Base-by-base conservation (phyloP, 2,113 vertebrate genomes). In the Prochilodus magdalenae region DNA sequence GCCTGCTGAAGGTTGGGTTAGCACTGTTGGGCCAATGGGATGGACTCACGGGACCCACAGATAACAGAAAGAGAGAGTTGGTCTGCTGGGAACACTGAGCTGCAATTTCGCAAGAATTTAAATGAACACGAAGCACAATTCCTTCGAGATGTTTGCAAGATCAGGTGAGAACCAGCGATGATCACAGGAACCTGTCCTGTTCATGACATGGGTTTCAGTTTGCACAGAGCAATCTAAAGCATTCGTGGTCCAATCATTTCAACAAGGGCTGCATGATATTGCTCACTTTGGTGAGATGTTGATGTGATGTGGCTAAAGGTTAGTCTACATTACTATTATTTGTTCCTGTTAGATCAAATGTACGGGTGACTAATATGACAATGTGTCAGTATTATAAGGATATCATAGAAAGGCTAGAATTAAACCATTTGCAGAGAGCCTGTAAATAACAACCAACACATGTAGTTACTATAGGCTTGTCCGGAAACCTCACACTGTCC, bases 1-100 rank as follows among this genome's bases (percentile, higher is more conserved):
- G 66, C 72, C 44, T 57, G 72, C 44, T 82, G 67, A 63, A 44
- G 57, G 63, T 57, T 65, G 59, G 40, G 65, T 33, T 79, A 74
- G 76, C 67, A 27, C 63, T 53, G 75, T 15, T 49, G 59, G 62
- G 29, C 40, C 30, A 40, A 59, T 22, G 62, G 10, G 59, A 51
- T 40, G 70, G n/a, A 29, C 66, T 65, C 62, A 62, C 70, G 26
- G 20, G 77, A 33, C 20, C 11, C 59, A 66, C 14, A 79, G 49
- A 77, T 72, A 81, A 81, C 47, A 66, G 7, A 83, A 44, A 29
- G 26, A 53, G 7, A 67, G 40, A 75, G 47, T 65, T 1, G 8
- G 40, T 11, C 40, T 18, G 12, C 16, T 36, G 60, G 49, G 5
- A 13, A 5, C 5, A 30, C 53, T 29, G 14, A 55, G 26, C n/a